Evolutionary conservation across 2,888 invertebrate genomes (phyloP).

Genomic region (Corythucha ciliata): DNA sequence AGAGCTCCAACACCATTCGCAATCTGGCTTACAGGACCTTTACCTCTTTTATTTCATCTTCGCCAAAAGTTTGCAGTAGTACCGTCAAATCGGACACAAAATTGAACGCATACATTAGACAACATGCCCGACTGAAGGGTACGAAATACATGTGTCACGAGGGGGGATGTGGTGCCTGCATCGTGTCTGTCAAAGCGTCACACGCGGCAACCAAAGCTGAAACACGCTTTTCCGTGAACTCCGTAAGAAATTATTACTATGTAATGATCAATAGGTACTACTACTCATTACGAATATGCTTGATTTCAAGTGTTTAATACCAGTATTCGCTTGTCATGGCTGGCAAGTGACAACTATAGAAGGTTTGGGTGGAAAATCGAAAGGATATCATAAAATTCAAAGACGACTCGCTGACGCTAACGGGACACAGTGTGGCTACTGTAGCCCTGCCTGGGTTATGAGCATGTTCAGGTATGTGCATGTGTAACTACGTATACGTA

Average conservation of each 20-base stretch:
- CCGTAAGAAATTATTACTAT: slow-evolving; percentile 35
- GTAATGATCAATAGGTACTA: neutral
- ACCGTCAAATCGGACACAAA: too few relatives aligned
- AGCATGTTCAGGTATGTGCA: slow-evolving; percentile 59
- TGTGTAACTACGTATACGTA: too few relatives aligned
- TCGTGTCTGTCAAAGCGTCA: slow-evolving; percentile 40
- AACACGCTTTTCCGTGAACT: slow-evolving; percentile 29
- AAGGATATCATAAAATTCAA: slow-evolving; percentile 62
- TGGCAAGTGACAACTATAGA: slow-evolving; percentile 64
- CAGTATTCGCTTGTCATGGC: slow-evolving; percentile 54
- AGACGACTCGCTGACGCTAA: slow-evolving; percentile 53
- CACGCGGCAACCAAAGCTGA: slow-evolving; percentile 27
- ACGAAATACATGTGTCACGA: slow-evolving; percentile 64
- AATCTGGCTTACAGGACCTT: too few relatives aligned
- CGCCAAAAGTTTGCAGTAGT: too few relatives aligned
- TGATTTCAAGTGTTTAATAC: slow-evolving; percentile 52
- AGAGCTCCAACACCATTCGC: too few relatives aligned
- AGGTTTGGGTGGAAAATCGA: slow-evolving; percentile 55
- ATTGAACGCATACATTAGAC: slow-evolving; percentile 54
- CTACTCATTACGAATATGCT: neutral
- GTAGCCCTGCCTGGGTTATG: slow-evolving; percentile 70
- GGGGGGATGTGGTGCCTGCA: slow-evolving; percentile 63
- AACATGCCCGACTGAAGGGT: slow-evolving; percentile 51
- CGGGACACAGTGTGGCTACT: slow-evolving; percentile 66
- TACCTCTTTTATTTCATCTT: too few relatives aligned